Evolutionary conservation across 2,888 invertebrate genomes (phyloP), one percentile per base, ranked within the genome.

Genomic region (Entomobrya multifasciata): DNA sequence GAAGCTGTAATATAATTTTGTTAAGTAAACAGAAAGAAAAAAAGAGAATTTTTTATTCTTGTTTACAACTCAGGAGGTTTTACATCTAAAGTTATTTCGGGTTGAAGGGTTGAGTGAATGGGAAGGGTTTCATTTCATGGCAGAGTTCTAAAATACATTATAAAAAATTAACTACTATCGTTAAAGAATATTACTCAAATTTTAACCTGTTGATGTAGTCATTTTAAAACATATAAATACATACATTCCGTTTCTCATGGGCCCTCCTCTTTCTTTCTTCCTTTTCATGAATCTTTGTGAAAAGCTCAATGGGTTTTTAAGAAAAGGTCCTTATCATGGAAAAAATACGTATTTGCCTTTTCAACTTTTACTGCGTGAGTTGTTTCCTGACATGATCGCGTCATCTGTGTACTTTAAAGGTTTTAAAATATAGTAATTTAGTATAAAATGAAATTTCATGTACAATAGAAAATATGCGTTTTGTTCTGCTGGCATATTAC

Each of bases 31-130:
- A 84, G 17, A 49, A 17, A 30, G 47, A 72, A 55, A 67, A 52
- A 47, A 60, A 65, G 49, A 52, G 52, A n/a, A n/a, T n/a, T n/a
- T n/a, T 30, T 65, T 1, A 62, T 44, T 60, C 36, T 20, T 49
- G 72, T n/a, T n/a, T n/a, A n/a, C n/a, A n/a, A n/a, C n/a, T n/a
- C n/a, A n/a, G n/a, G n/a, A n/a, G n/a, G n/a, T n/a, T n/a, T n/a
- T n/a, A n/a, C 72, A 49, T 72, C 25, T 8, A 72, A 72, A n/a
- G 27, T 76, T 76, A n/a, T 70, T 47, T 81, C 25, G 27, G 20
- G 20, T 20, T 30, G 70, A 82, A 76, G 74, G 83, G 76, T 77
- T 84, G 77, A 84, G 83, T 57, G 55, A 84, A 74, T 49, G 77
- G 83, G 83, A 77, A 55, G 76, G 55, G 74, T 49, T 57, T 25